Evolutionary conservation across 2,797 vertebrate species (phyloP).

Genomic region (Periophthalmus magnuspinnatus): DNA sequence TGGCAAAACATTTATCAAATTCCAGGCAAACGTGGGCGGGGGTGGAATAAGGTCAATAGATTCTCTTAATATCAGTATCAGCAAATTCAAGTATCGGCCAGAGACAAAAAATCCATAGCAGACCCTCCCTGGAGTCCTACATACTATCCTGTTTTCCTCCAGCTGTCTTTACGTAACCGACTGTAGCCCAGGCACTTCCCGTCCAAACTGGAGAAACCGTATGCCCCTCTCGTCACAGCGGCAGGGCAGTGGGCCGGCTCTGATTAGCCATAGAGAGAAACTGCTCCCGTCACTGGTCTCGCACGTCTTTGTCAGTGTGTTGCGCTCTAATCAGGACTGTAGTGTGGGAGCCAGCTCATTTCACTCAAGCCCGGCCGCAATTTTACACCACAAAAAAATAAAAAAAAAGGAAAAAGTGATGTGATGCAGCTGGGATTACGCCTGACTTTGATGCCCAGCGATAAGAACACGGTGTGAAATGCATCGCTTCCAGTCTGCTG

Average conservation of each 20-base stretch:
- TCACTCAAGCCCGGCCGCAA: constrained; percentile 6
- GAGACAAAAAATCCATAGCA: background rate
- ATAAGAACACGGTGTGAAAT: constrained; percentile 19
- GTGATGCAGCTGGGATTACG: constrained; percentile 14
- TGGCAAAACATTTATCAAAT: too few species aligned
- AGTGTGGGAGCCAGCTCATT: constrained; percentile 14
- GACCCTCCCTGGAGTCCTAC: background rate
- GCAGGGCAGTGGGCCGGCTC: background rate
- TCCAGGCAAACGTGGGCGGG: too few species aligned
- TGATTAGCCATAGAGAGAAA: constrained; percentile 9
- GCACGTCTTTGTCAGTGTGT: constrained; percentile 12
- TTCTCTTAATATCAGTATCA: too few species aligned
- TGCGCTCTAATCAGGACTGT: constrained; percentile 5
- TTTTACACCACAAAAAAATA: background rate
- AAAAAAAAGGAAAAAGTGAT: background rate
- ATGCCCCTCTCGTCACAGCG: background rate
- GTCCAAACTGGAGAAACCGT: background rate
- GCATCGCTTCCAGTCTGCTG: constrained; percentile 17
- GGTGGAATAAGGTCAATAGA: too few species aligned
- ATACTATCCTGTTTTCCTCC: background rate
- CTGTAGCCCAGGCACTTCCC: background rate
- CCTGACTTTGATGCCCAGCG: constrained; percentile 16
- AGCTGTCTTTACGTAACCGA: background rate
- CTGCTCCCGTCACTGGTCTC: constrained; percentile 4
- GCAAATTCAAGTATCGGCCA: too few species aligned